These are phyloP conservation scores for Goniozus legneri DNA, from an alignment of 1,140 invertebrate species.

Conservation along the genomic window DNA sequence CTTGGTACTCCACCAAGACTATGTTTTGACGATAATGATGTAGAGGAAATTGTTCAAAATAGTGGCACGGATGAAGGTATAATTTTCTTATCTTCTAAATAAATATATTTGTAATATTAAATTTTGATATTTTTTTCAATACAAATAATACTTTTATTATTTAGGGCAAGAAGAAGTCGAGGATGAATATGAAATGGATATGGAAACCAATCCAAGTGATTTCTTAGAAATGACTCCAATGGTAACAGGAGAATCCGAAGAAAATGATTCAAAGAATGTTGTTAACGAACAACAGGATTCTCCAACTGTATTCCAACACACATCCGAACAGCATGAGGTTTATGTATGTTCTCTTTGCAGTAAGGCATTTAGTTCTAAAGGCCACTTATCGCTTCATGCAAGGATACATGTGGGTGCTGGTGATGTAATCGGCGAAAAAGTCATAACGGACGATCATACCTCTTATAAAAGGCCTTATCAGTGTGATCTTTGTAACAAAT, in stretches of 20 bases:
- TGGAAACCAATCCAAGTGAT: conserved; percentile 52
- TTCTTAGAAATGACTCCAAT: conserved; percentile 48
- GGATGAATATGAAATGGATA: conserved; percentile 52
- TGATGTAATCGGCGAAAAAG: conserved; percentile 50
- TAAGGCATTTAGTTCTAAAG: conserved; percentile 56
- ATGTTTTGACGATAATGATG: conserved; percentile 46
- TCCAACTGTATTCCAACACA: conserved; percentile 36
- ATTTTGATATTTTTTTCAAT: neutral
- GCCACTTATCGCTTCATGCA: conserved; percentile 54
- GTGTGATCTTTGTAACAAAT: conserved; percentile 56
- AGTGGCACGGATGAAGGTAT: conserved; percentile 48
- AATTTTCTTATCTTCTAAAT: neutral
- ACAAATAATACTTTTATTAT: neutral
- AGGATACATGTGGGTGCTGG: conserved; percentile 52
- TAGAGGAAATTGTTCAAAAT: conserved; percentile 43
- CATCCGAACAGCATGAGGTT: conserved; percentile 50
- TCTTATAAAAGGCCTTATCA: conserved; percentile 54
- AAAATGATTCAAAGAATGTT: conserved; percentile 14
- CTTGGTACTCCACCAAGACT: conserved; percentile 51
- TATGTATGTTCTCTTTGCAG: conserved; percentile 55
- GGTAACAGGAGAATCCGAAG: conserved; percentile 42
- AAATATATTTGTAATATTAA: neutral
- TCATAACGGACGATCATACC: conserved; percentile 52
- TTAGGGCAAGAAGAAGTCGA: conserved; percentile 25
- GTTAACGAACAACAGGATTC: conserved; percentile 15